phyloP scores from a whole-genome alignment of 1,140 invertebrate species.

The Danaus plexippus region DNA sequence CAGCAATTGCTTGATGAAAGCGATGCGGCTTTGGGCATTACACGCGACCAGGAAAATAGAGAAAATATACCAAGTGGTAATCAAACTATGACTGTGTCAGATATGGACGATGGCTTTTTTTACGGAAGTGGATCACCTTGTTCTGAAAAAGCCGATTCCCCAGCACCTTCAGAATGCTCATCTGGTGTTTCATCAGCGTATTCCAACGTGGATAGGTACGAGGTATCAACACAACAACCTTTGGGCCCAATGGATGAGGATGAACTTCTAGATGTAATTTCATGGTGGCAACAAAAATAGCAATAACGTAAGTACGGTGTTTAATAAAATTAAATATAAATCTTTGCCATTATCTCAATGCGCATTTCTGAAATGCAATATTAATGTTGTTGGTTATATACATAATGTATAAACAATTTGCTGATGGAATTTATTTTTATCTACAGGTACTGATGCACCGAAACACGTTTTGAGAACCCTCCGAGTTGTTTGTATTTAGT shows the following conservation, averaged over 20 bases:
- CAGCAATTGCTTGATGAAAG: slow-evolving; percentile 85
- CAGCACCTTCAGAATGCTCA: slow-evolving; percentile 83
- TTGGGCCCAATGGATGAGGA: slow-evolving; percentile 81
- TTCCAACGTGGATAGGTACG: slow-evolving; percentile 64
- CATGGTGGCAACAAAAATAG: slow-evolving; percentile 84
- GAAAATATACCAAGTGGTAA: slow-evolving; percentile 57
- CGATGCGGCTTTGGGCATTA: slow-evolving; percentile 65
- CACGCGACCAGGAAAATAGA: slow-evolving; percentile 60
- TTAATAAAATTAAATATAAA: background rate
- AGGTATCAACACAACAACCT: slow-evolving; percentile 72
- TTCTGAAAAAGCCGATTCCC: slow-evolving; percentile 78
- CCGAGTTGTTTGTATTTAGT: slow-evolving; percentile 49
- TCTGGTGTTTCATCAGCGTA: slow-evolving; percentile 68
- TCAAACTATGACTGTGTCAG: slow-evolving; percentile 50
- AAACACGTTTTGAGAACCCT: slow-evolving; percentile 49
- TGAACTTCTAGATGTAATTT: slow-evolving; percentile 86
- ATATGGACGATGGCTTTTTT: slow-evolving; percentile 67
- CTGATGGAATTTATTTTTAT: slow-evolving; percentile 32
- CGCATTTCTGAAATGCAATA: too few species aligned
- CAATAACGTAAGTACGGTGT: slow-evolving; percentile 47
- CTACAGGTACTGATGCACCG: slow-evolving; percentile 37
- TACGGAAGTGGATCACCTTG: slow-evolving; percentile 69
- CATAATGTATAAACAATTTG: too few species aligned
- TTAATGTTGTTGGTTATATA: too few species aligned
- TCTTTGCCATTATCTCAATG: too few species aligned